Conservation (phyloP, 2,113 vertebrate species). For the Dolichallabes microphthalmus region DNA sequence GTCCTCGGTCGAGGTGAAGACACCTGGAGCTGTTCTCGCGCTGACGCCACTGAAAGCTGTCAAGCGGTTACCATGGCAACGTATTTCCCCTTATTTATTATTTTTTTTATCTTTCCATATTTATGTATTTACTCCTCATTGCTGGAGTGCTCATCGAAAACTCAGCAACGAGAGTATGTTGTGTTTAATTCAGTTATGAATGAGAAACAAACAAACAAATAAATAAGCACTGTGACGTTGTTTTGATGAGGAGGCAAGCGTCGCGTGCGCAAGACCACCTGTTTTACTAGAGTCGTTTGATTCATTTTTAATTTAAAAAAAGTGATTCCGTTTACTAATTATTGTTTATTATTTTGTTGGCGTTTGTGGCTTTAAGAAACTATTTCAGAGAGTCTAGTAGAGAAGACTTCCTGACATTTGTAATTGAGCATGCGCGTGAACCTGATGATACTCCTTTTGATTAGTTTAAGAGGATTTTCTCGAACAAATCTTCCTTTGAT, state of each 20-base stretch:
- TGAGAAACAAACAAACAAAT: neutral
- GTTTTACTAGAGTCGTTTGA: too few species aligned
- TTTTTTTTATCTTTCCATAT: neutral
- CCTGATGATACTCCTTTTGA: conserved; percentile 19
- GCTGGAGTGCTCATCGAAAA: neutral
- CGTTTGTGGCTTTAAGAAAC: neutral
- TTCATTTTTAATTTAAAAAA: neutral
- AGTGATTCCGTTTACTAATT: too few species aligned
- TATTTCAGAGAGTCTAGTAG: neutral
- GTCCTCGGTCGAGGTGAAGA: neutral
- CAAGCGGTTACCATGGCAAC: conserved; percentile 35
- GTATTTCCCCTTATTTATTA: neutral
- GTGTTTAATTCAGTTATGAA: neutral
- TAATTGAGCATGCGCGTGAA: neutral
- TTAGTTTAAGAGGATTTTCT: conserved; percentile 24
- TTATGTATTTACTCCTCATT: neutral
- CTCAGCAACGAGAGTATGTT: neutral
- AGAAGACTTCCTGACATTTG: neutral
- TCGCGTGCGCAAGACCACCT: neutral
- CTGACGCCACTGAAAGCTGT: conserved; percentile 30
- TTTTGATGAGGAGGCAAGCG: neutral
- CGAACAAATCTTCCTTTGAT: conserved; percentile 6
- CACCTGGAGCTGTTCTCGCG: neutral
- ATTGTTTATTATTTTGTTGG: neutral
- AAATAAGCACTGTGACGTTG: neutral